A percentile compares a stretch with the other conserved stretches of the same genome.
phyloP scores from a whole-genome alignment of 37 sponge, comb jelly and placozoan species.

The Amphimedon queenslandica region DNA sequence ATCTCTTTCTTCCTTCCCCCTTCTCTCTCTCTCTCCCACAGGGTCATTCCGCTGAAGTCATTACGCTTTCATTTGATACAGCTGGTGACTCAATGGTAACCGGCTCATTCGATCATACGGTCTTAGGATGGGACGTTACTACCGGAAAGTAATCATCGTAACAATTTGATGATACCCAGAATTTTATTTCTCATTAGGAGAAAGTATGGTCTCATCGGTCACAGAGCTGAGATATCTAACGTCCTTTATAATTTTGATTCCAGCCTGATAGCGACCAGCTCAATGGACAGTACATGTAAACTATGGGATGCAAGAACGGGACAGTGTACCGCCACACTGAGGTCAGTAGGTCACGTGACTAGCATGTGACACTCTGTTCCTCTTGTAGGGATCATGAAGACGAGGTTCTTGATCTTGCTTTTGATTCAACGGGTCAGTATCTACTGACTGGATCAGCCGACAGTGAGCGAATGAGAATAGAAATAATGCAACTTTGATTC shows the following conservation, averaged over 20 bases:
- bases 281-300: conserved; percentile 96
- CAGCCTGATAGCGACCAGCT: conserved; percentile 82
- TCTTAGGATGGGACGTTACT: conserved; percentile 77
- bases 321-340: conserved; percentile 62
- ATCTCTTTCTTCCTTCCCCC: not conserved
- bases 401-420: conserved; percentile 91
- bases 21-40: conserved; percentile 2
- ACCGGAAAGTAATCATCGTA: conserved; percentile 61
- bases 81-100: conserved; percentile 73
- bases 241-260: conserved; percentile 83
- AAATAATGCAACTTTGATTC: too few relatives aligned
- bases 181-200: conserved; percentile 28
- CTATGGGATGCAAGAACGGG: conserved; percentile 84
- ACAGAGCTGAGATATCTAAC: conserved; percentile 90
- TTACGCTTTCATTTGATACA: conserved; percentile 79
- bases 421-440: conserved; percentile 84
- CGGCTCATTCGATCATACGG: conserved; percentile 97
- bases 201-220: conserved; percentile 75
- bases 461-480: too few relatives aligned
- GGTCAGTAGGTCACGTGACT: conserved; percentile 23
- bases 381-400: conserved; percentile 81
- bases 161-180: not conserved
- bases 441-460: conserved; percentile 94
- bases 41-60: conserved; percentile 97
- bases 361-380: not conserved